phyloP scores from a whole-genome alignment of 2,888 invertebrate species.

The Adela reaumurella region DNA sequence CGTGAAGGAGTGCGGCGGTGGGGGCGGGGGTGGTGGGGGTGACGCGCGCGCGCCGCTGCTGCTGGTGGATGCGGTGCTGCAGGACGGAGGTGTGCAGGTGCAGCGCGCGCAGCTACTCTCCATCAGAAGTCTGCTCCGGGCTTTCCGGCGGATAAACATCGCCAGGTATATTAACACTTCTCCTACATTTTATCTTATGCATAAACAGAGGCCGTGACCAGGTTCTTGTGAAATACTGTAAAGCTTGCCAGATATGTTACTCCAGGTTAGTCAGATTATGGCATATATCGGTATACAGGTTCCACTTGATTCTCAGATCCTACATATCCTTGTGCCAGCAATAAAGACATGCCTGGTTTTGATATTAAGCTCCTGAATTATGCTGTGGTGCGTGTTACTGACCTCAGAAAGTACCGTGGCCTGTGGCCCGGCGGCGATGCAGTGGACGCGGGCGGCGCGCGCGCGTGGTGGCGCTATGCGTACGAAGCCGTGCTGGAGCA shows the following conservation, averaged over 20 bases:
- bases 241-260: too few species aligned
- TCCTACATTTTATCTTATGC: too few species aligned
- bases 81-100: constrained; percentile 71
- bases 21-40: constrained; percentile 56
- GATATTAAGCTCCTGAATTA: too few species aligned
- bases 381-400: too few species aligned
- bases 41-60: constrained; percentile 61
- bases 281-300: too few species aligned
- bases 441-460: constrained; percentile 53
- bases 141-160: constrained; percentile 61
- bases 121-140: constrained; percentile 51
- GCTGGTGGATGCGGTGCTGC: constrained; percentile 63
- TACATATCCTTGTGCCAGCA: too few species aligned
- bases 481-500: constrained; percentile 68
- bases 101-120: constrained; percentile 70
- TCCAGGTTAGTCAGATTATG: too few species aligned
- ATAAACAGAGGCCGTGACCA: too few species aligned
- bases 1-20: constrained; percentile 59
- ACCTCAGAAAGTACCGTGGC: constrained; percentile 62
- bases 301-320: constrained; percentile 1
- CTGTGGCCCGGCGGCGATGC: constrained; percentile 59
- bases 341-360: too few species aligned
- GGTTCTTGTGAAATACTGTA: too few species aligned
- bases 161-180: constrained; percentile 51
- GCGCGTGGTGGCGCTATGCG: constrained; percentile 75